These are phyloP conservation scores for Cyrtorhinus lividipennis DNA, from an alignment of 1,140 invertebrate species.

Conservation along the genomic window DNA sequence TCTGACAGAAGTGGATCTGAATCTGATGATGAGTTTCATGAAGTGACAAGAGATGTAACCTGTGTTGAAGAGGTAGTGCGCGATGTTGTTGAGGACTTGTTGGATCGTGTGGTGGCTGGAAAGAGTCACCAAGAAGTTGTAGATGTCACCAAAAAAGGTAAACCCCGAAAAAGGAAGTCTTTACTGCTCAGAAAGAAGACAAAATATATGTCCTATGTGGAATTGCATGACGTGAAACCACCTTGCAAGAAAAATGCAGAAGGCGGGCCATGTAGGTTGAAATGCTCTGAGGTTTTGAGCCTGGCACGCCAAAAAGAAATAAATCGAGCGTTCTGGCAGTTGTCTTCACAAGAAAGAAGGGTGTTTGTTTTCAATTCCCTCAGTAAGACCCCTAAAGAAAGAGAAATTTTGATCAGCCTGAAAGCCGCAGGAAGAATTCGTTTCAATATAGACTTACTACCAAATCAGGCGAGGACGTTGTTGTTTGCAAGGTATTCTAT, in stretches of 20 bases:
- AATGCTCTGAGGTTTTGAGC: not conserved
- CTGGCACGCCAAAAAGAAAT: not conserved
- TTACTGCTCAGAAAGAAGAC: not conserved
- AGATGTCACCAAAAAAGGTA: not conserved
- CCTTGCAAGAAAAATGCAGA: not conserved
- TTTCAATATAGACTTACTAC: conserved; percentile 1
- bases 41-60: not conserved
- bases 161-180: not conserved
- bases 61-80: not conserved
- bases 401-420: not conserved
- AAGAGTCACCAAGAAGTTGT: not conserved
- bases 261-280: not conserved
- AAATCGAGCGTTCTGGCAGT: not conserved
- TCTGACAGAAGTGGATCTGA: not conserved
- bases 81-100: not conserved
- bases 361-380: not conserved
- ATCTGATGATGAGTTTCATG: not conserved
- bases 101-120: not conserved
- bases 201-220: not conserved
- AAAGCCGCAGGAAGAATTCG: conserved; percentile 10
- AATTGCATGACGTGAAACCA: not conserved
- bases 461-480: not conserved
- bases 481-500: conserved; percentile 18
- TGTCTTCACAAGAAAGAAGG: not conserved
- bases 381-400: not conserved